Percentiles rank a stretch among this genome's conserved stretches.
Evolutionary conservation across 2,113 vertebrate genomes (phyloP).

Genomic region (Apodemus sylvaticus): DNA sequence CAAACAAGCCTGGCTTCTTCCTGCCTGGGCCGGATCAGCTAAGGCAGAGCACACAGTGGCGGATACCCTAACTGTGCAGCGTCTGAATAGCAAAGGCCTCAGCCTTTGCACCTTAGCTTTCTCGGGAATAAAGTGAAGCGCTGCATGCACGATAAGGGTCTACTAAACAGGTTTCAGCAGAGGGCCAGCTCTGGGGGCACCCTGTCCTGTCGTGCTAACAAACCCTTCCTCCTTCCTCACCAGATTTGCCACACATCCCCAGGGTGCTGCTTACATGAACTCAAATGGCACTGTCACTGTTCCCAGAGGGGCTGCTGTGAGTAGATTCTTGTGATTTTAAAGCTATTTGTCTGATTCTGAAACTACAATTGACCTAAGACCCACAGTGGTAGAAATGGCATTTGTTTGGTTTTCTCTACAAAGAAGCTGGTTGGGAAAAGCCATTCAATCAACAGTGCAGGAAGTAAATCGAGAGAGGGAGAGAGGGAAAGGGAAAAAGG

Average conservation of each 20-base stretch:
- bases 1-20: constrained; percentile 44
- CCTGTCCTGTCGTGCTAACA: not conserved
- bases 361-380: not conserved
- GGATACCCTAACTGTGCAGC: not conserved
- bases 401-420: not conserved
- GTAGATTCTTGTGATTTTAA: not conserved
- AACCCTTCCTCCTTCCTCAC: not conserved
- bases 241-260: not conserved
- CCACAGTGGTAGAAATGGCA: not conserved
- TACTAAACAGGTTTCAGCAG: fast-evolving
- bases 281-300: no score
- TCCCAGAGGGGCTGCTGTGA: not conserved
- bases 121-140: not conserved
- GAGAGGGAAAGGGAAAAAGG: no score
- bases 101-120: not conserved
- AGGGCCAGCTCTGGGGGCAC: fast-evolving
- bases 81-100: not conserved
- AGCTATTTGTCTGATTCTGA: not conserved
- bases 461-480: not conserved
- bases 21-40: not conserved
- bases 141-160: fast-evolving
- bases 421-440: not conserved
- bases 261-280: not conserved
- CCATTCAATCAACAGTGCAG: not conserved
- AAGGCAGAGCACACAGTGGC: not conserved